Conservation (phyloP, 2,113 vertebrate species). For the Sprattus sprattus region DNA sequence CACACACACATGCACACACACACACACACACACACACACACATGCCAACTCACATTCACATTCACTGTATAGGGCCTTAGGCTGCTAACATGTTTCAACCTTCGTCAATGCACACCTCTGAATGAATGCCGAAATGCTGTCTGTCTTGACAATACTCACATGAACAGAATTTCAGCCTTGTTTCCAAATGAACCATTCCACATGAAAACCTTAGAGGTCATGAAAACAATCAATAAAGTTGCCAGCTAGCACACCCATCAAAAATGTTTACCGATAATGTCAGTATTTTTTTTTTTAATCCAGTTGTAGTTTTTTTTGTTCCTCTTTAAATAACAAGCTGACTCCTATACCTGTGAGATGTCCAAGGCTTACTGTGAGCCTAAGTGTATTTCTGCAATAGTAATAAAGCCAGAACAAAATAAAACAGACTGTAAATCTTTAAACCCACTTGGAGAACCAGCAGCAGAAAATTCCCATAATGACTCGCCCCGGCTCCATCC, state of each 20-base stretch:
- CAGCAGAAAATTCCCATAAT: conserved; percentile 39
- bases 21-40: too few species aligned
- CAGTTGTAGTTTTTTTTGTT: neutral
- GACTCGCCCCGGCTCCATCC: conserved; percentile 22
- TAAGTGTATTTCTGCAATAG: conserved; percentile 13
- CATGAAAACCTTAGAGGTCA: neutral
- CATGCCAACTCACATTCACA: too few species aligned
- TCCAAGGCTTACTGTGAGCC: neutral
- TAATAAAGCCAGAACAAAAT: conserved; percentile 43
- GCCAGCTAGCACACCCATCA: too few species aligned
- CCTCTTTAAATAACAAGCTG: neutral
- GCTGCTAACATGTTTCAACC: neutral
- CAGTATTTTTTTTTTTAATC: too few species aligned
- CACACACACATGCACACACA: too few species aligned
- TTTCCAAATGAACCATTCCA: neutral
- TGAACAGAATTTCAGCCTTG: neutral
- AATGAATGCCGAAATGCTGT: neutral
- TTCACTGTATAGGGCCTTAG: too few species aligned
- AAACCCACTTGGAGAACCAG: conserved; percentile 32
- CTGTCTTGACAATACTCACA: neutral
- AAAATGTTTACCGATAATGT: neutral
- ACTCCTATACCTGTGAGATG: neutral
- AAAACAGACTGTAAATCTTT: conserved; percentile 36
- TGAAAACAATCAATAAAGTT: too few species aligned
- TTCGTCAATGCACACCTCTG: neutral